These are phyloP conservation scores for Taenaris catops DNA, from an alignment of 2,888 invertebrate genomes.

Conservation along the genomic window DNA sequence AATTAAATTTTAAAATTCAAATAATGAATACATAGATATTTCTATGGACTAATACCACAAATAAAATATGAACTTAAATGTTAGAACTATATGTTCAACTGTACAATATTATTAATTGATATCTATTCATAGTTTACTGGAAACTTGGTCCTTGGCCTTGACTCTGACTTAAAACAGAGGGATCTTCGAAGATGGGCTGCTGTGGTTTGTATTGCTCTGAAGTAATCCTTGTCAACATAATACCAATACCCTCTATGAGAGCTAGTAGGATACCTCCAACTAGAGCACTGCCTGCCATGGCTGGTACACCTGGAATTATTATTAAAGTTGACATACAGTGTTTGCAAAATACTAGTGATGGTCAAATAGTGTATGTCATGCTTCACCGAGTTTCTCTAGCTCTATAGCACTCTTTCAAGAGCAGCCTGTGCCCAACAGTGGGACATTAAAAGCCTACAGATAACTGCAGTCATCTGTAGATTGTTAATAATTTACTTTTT, in stretches of 20 bases:
- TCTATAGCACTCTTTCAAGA: too few species aligned
- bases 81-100: too few species aligned
- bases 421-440: too few species aligned
- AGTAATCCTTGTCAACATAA: slow-evolving; percentile 93
- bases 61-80: too few species aligned
- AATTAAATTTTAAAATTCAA: too few species aligned
- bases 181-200: slow-evolving; percentile 87
- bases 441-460: too few species aligned
- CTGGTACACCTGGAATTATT: slow-evolving; percentile 82
- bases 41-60: too few species aligned
- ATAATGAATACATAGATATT: too few species aligned
- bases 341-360: background rate
- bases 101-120: slow-evolving; percentile 10
- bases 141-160: slow-evolving; percentile 50
- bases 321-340: background rate
- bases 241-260: slow-evolving; percentile 98
- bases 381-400: too few species aligned
- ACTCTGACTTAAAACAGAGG: slow-evolving; percentile 83
- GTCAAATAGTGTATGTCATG: too few species aligned
- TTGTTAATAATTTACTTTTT: too few species aligned
- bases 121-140: slow-evolving; percentile 40
- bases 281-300: slow-evolving; percentile 97
- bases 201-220: slow-evolving; percentile 96
- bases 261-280: slow-evolving; percentile 97
- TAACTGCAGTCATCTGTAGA: too few species aligned